A percentile compares a stretch with the other conserved stretches of the same genome.
phyloP scores from a whole-genome alignment of 2,888 invertebrate species.

The Clepsis dumicolana region DNA sequence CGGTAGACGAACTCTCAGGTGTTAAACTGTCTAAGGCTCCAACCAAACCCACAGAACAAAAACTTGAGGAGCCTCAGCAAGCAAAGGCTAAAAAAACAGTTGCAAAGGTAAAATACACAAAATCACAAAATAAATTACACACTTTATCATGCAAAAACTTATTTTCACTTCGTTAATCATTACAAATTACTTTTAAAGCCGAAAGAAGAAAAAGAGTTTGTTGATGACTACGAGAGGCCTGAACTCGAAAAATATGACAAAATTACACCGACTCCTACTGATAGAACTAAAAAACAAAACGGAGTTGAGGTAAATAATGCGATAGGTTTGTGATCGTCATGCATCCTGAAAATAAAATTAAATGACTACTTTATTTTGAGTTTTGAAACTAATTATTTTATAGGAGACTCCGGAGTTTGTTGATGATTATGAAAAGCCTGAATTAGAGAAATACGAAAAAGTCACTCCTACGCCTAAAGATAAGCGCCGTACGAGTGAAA shows the following conservation, averaged over 20 bases:
- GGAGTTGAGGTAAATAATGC: conserved; percentile 68
- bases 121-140: not conserved
- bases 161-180: not conserved
- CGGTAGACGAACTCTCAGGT: conserved; percentile 76
- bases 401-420: conserved; percentile 81
- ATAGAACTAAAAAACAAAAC: conserved; percentile 78
- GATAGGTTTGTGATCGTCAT: not conserved
- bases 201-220: conserved; percentile 81
- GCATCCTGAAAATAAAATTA: not conserved
- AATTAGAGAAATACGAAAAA: conserved; percentile 89
- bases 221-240: conserved; percentile 91
- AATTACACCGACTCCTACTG: conserved; percentile 74
- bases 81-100: conserved; percentile 72
- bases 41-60: conserved; percentile 70
- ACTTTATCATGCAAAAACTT: not conserved
- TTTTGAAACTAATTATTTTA: conserved; percentile 48
- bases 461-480: conserved; percentile 75
- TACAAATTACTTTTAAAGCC: conserved; percentile 62
- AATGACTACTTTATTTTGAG: conserved; percentile 54
- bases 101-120: conserved; percentile 73
- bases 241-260: conserved; percentile 90
- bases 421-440: conserved; percentile 91
- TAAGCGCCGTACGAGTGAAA: conserved; percentile 73
- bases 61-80: conserved; percentile 71
- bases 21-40: conserved; percentile 75